Base-by-base conservation (phyloP, 2,797 vertebrate species). In the Lates japonicus region DNA sequence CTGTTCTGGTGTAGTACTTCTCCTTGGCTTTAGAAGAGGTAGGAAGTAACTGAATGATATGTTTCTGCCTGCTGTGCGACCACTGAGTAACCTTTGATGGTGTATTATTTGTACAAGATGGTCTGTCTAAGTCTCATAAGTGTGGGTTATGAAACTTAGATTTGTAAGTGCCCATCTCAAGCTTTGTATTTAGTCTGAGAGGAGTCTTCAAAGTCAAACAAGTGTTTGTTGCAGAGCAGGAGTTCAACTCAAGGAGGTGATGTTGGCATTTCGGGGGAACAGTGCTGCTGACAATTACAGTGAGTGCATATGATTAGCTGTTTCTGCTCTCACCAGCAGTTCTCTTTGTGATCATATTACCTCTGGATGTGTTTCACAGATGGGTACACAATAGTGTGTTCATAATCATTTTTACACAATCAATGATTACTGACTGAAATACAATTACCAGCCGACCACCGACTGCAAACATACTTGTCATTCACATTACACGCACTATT, bases 381-480 rank as follows among this genome's bases (percentile, higher is more conserved):
- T 79, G 39, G 69, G 70, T 29, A 83, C 65, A 90, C 73, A 83
- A 83, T 70, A n/a, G 75, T 51, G 37, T 77, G 68, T 83, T 66
- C 58, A 84, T 58, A 39, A 79, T 82, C 19, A 54, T 78, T 83
- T 75, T 81, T 55, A 71, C 54, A 79, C 70, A 80, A 59, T 83
- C 72, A 78, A 31, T 83, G 73, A 82, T 79, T 81, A 86, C 78
- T 63, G 74, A 82, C 60, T 79, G 80, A 84, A 88, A 87, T 68
- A 61, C 88, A 91, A 88, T 90, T 85, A 88, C 80, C 69, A 84
- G 74, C 78, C 80, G 78, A 78, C 77, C 82, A 71, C 62, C 37
- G 19, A 80, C 63, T 82, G 86, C 68, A 79, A 84, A 83, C 70
- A 80, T 60, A 76, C 70, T 86, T 39, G 84, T 90, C 85, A 77